These are phyloP conservation scores for Drosophila neonasuta DNA, from an alignment of 2,888 invertebrate species.

Conservation along the genomic window DNA sequence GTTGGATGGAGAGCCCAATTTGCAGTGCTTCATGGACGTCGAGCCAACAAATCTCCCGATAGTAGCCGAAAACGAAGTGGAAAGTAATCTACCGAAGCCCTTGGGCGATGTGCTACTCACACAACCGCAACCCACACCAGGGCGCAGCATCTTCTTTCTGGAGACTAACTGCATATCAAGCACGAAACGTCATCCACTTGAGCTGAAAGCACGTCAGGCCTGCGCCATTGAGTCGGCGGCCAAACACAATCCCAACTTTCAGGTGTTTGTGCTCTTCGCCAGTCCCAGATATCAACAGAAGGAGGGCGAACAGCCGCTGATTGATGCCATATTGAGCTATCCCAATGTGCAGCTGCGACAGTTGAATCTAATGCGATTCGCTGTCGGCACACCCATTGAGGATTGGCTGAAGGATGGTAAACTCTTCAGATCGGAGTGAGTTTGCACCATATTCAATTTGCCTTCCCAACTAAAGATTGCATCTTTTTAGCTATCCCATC, in stretches of 20 bases:
- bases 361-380: constrained; percentile 77
- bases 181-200: constrained; percentile 20
- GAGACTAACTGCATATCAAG: constrained; percentile 60
- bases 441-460: neutral
- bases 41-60: neutral
- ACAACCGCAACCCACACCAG: constrained; percentile 66
- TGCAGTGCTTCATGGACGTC: neutral
- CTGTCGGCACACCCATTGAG: constrained; percentile 73
- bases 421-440: constrained; percentile 71
- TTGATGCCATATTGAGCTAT: constrained; percentile 72
- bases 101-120: constrained; percentile 72
- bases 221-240: constrained; percentile 81
- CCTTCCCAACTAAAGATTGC: neutral
- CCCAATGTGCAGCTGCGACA: constrained; percentile 77
- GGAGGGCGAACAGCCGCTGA: constrained; percentile 33
- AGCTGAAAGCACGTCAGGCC: constrained; percentile 73
- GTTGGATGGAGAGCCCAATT: neutral
- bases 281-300: constrained; percentile 66
- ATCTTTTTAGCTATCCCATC: constrained; percentile 59
- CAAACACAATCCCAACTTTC: constrained; percentile 70
- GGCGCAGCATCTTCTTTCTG: constrained; percentile 79
- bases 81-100: neutral
- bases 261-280: constrained; percentile 77
- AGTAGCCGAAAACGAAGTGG: neutral
- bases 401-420: constrained; percentile 73